Conservation (phyloP, 2,888 invertebrate genomes). For the Tiliacea aurago region DNA sequence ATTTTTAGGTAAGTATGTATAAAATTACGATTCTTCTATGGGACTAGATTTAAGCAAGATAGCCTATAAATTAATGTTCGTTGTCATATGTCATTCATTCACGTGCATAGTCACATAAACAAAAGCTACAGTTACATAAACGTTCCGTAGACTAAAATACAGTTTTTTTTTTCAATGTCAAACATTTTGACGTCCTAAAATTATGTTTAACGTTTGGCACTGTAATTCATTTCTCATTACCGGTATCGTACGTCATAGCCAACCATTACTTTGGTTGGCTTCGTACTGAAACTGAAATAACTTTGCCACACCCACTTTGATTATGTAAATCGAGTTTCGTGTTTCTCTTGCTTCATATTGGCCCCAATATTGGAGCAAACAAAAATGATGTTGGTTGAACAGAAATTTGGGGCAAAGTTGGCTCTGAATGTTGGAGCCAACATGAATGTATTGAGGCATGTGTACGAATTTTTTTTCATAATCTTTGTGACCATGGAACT, state of each 20-base stretch:
- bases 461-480: slow-evolving; percentile 1
- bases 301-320: slow-evolving; percentile 64
- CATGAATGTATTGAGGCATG: neutral
- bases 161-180: slow-evolving; percentile 48
- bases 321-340: slow-evolving; percentile 52
- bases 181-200: slow-evolving; percentile 48
- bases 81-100: neutral
- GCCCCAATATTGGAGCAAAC: neutral
- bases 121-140: slow-evolving; percentile 17
- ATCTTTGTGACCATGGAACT: slow-evolving; percentile 4
- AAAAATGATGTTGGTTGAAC: neutral
- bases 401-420: neutral
- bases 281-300: slow-evolving; percentile 53
- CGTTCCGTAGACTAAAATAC: slow-evolving; percentile 8
- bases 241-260: slow-evolving; percentile 47
- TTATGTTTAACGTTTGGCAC: slow-evolving; percentile 63
- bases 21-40: neutral
- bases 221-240: slow-evolving; percentile 63
- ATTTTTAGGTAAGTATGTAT: neutral
- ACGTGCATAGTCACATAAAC: neutral
- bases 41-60: neutral
- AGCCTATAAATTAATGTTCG: too few species aligned
- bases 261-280: slow-evolving; percentile 47
- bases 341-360: slow-evolving; percentile 32
- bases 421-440: slow-evolving; percentile 2